Evolutionary conservation across 2,888 invertebrate species (phyloP), one percentile per base, ranked within the genome.

Genomic region (Drosophila conformis): DNA sequence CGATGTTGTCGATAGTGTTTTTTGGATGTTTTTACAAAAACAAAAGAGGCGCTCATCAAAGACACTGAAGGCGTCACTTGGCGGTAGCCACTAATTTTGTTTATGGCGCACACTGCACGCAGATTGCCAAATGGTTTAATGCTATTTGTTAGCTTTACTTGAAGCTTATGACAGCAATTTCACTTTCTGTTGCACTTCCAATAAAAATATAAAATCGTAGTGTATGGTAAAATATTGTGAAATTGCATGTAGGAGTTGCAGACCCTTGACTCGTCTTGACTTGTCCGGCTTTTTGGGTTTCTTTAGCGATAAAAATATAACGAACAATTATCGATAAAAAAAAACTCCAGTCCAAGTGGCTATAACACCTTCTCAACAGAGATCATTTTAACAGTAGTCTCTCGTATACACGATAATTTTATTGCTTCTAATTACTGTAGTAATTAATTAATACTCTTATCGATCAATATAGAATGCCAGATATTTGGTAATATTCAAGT

Each of bases 41-140:
- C 29, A 80, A 80, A 53, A 54, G 38, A 49, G 36, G 49, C n/a
- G 38, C 48, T 69, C 86, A 80, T 85, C 86, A 72, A 82, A 77
- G 83, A 74, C 46, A 15, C 77, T 74, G 64, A 60, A 72, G 60
- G 67, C 40, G 49, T 56, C 21, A 36, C 25, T 36, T 54, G n/a
- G 25, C 56, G 38, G 56, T 56, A 38, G 56, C 65, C 65, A 69
- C 74, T 71, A 71, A 69, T 82, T 67, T 86, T 69, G 62, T 59
- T 65, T 42, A 21, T 27, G 51, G 49, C 46, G 21, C 40, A 54
- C 49, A 42, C 48, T 49, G 52, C 42, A 67, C 68, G 56, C 73
- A 80, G 76, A 82, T 80, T 65, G 72, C 74, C 80, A 80, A 78
- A 76, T 69, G 69, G 67, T 73, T 87, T 84, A 73, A 83, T 89